These are phyloP conservation scores for Xiphophorus hellerii DNA, from an alignment of 2,113 vertebrate species.

Conservation along the genomic window DNA sequence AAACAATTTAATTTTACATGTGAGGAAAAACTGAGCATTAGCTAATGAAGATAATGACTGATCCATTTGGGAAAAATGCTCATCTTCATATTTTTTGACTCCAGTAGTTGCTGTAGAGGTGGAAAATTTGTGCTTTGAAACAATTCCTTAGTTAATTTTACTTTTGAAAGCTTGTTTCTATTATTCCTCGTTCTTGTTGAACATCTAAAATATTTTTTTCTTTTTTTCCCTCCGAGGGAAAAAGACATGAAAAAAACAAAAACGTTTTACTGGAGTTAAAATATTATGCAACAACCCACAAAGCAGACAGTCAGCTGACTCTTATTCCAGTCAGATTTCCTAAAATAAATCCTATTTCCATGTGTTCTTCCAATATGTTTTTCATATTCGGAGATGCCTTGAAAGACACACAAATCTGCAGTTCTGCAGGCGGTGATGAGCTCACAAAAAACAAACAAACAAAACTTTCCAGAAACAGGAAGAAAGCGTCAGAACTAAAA, in stretches of 20 bases:
- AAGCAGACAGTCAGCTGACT: constrained; percentile 36
- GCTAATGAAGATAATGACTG: too few species aligned
- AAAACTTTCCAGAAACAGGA: constrained; percentile 28
- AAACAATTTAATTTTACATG: too few species aligned
- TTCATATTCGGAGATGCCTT: constrained; percentile 40
- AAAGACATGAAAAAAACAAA: background rate
- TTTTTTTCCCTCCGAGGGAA: background rate
- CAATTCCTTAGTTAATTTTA: background rate
- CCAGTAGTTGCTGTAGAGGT: background rate
- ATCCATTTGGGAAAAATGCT: too few species aligned
- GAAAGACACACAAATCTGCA: constrained; percentile 31
- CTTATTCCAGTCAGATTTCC: constrained; percentile 35
- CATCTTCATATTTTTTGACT: too few species aligned
- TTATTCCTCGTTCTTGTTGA: background rate
- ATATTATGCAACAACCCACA: constrained; percentile 46
- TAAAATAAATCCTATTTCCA: constrained; percentile 56
- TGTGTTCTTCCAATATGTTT: constrained; percentile 21
- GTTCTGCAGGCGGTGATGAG: constrained; percentile 45
- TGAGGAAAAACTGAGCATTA: too few species aligned
- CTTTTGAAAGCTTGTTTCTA: background rate
- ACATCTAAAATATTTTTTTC: background rate
- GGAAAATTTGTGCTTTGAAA: background rate
- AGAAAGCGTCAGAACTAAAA: constrained; percentile 35
- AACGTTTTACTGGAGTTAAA: background rate
- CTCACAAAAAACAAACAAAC: constrained; percentile 42